Conservation (phyloP, 2,113 vertebrate genomes). For the Otus sunia region DNA sequence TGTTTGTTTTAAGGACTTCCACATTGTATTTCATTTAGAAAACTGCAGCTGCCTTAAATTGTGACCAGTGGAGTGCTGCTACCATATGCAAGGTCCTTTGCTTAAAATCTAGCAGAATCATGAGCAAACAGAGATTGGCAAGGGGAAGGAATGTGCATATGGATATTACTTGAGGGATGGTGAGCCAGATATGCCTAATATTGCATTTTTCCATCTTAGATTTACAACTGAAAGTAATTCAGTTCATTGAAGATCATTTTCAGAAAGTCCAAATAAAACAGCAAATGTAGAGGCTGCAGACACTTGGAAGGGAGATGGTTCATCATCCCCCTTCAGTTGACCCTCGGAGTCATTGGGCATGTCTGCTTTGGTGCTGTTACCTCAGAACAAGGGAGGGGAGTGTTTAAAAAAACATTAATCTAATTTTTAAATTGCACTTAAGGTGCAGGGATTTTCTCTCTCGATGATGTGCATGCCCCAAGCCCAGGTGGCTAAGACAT, state of each 20-base stretch:
- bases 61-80: background rate
- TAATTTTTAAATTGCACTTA: background rate
- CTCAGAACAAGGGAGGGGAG: background rate
- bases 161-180: background rate
- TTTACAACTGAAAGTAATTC: background rate
- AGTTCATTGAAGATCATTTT: background rate
- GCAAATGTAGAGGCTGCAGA: background rate
- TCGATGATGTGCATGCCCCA: background rate
- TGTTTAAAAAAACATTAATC: background rate
- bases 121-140: constrained; percentile 1
- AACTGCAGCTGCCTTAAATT: constrained; percentile 22
- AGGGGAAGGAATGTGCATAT: constrained; percentile 4
- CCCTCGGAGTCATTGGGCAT: background rate
- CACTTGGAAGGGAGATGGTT: background rate
- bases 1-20: constrained; percentile 29
- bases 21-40: background rate
- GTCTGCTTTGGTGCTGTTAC: background rate
- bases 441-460: background rate
- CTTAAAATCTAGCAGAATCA: background rate
- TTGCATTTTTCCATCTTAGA: background rate
- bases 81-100: background rate
- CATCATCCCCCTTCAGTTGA: too few species aligned
- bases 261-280: background rate
- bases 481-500: background rate
- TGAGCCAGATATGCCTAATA: background rate